Conservation (phyloP, 2,888 invertebrate species). For the Troilus luridus region DNA sequence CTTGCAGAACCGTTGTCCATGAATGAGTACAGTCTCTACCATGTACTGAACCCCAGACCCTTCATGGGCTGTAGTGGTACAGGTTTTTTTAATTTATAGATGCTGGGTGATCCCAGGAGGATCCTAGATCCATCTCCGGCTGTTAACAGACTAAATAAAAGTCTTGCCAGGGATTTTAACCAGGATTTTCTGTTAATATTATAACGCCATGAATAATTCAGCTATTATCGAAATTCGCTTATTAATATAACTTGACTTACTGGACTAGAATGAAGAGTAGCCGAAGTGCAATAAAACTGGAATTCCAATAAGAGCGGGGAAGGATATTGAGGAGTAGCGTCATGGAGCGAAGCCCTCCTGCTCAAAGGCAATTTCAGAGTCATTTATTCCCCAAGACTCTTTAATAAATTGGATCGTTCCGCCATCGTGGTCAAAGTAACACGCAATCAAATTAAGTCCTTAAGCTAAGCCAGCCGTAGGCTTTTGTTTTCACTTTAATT, state of each 20-base stretch:
- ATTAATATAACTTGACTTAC: neutral
- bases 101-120: too few relatives aligned
- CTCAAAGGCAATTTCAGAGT: constrained; percentile 28
- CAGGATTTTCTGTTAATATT: neutral
- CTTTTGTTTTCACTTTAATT: constrained; percentile 10
- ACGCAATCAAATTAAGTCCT: neutral
- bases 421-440: neutral
- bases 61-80: too few relatives aligned
- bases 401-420: constrained; percentile 28
- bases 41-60: too few relatives aligned
- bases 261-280: neutral
- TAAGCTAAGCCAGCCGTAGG: neutral
- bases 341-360: neutral
- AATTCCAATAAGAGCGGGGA: constrained; percentile 3
- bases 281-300: constrained; percentile 30
- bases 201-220: neutral
- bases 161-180: too few relatives aligned
- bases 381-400: neutral
- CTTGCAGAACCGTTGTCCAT: too few relatives aligned
- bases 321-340: neutral
- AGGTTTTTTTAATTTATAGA: too few relatives aligned
- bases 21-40: too few relatives aligned
- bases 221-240: neutral
- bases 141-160: too few relatives aligned
- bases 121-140: too few relatives aligned